A percentile compares a stretch with the other conserved stretches of the same genome.
Conservation (phyloP, 92 coral and sea anemone genomes). For the Phenganax marumi region DNA sequence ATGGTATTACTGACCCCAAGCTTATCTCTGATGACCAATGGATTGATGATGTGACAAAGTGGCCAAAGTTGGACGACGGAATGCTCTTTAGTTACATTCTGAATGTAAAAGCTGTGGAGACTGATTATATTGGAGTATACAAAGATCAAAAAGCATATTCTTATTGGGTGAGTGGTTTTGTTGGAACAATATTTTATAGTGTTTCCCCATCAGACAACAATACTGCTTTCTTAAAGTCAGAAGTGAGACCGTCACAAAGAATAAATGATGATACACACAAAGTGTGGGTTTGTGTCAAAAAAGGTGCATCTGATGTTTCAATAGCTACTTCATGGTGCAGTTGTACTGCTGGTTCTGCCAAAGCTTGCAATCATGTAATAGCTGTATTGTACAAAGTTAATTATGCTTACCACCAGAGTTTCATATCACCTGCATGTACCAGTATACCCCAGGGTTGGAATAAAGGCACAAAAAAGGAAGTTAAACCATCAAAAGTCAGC, state of each 20-base stretch:
- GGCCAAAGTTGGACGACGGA: slow-evolving; percentile 43
- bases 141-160: no score
- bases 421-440: slow-evolving; percentile 17
- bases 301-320: not conserved
- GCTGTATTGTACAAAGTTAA: not conserved
- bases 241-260: slow-evolving; percentile 57
- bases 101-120: slow-evolving; percentile 40
- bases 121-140: no score
- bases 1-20: no score
- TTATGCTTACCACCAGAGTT: slow-evolving; percentile 1
- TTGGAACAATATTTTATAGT: no score
- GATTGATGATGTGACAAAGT: slow-evolving; percentile 19
- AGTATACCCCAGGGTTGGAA: no score
- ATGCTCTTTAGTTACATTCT: slow-evolving; percentile 35
- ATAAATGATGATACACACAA: slow-evolving; percentile 62
- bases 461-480: no score
- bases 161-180: no score
- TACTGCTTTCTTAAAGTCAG: slow-evolving; percentile 13
- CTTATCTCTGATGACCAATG: slow-evolving; percentile 23
- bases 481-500: no score
- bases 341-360: slow-evolving; percentile 7
- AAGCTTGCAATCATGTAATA: no score
- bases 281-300: slow-evolving; percentile 60
- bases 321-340: slow-evolving; percentile 1
- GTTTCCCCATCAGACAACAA: slow-evolving; percentile 18